Evolutionary conservation across 2,888 invertebrate genomes (phyloP).

Genomic region (Amorpha juglandis): DNA sequence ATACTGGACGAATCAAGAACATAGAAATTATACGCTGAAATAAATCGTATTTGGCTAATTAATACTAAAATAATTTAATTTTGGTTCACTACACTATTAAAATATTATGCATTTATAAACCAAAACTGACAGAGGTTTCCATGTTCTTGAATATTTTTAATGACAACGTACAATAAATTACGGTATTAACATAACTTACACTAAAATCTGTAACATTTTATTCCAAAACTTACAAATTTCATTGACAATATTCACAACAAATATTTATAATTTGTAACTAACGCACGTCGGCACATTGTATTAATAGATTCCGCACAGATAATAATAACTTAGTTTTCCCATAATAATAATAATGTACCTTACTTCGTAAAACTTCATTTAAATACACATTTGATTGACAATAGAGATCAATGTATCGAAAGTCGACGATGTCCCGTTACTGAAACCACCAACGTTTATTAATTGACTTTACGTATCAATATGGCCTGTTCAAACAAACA

Average conservation of each 20-base stretch:
- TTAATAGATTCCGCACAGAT: not conserved
- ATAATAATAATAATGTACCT: not conserved
- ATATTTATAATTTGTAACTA: constrained; percentile 9
- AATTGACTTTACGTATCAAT: constrained; percentile 11
- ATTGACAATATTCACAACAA: constrained; percentile 10
- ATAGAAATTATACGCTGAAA: constrained; percentile 28
- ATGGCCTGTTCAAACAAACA: not conserved
- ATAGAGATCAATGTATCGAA: constrained; percentile 6
- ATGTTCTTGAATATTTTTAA: constrained; percentile 14
- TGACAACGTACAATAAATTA: constrained; percentile 31
- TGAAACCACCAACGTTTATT: constrained; percentile 10
- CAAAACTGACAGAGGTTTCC: constrained; percentile 27
- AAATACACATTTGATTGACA: not conserved
- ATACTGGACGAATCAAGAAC: constrained; percentile 27
- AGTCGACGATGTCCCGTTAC: constrained; percentile 15
- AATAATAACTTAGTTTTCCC: not conserved
- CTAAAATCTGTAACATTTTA: constrained; percentile 21
- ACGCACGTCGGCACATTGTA: not conserved
- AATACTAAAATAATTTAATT: constrained; percentile 37
- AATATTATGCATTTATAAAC: constrained; percentile 33
- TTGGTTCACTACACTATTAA: constrained; percentile 30
- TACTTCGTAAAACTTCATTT: not conserved
- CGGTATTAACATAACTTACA: constrained; percentile 32
- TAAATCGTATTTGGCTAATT: constrained; percentile 35
- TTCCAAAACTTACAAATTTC: not conserved